A percentile compares a stretch with the other conserved stretches of the same genome.
Conservation (phyloP, 92 coral and sea anemone species). For the Porites evermanni region DNA sequence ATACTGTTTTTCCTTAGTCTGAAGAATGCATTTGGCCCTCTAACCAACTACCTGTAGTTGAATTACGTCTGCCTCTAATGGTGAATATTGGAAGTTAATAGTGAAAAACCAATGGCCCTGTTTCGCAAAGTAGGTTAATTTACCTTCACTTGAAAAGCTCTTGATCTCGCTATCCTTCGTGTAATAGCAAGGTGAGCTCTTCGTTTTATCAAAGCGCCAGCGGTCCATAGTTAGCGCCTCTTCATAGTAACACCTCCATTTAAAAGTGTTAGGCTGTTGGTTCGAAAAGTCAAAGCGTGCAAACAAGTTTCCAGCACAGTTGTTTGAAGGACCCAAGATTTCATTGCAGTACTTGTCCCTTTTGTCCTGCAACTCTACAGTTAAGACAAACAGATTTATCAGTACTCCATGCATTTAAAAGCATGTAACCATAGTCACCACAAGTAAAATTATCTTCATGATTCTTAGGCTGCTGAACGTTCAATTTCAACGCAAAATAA, state of each 20-base stretch:
- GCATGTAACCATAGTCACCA: too few relatives aligned
- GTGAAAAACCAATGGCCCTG: background rate
- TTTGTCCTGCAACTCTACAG: slow-evolving; percentile 48
- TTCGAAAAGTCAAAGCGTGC: slow-evolving; percentile 29
- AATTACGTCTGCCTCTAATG: too few relatives aligned
- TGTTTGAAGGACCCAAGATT: too few relatives aligned
- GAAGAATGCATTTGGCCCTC: too few relatives aligned
- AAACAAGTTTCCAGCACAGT: slow-evolving; percentile 8
- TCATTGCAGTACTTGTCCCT: slow-evolving; percentile 40
- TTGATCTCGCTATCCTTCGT: background rate
- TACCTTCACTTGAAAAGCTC: slow-evolving; percentile 15
- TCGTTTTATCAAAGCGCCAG: slow-evolving; percentile 26
- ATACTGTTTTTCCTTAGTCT: too few relatives aligned
- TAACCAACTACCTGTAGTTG: too few relatives aligned
- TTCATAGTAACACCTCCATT: slow-evolving; percentile 47
- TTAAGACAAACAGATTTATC: background rate
- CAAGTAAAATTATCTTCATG: too few relatives aligned
- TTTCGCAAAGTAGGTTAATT: background rate
- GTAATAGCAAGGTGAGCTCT: slow-evolving; percentile 7
- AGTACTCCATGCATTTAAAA: too few relatives aligned
- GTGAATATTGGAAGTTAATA: too few relatives aligned
- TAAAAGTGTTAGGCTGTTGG: background rate
- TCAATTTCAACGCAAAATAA: too few relatives aligned
- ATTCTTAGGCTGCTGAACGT: too few relatives aligned
- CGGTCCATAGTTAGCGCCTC: slow-evolving; percentile 56